Evolutionary conservation across 23 tunicate species (phyloP), one percentile per base, ranked within the genome.

Genomic region (Pegea sp.): DNA sequence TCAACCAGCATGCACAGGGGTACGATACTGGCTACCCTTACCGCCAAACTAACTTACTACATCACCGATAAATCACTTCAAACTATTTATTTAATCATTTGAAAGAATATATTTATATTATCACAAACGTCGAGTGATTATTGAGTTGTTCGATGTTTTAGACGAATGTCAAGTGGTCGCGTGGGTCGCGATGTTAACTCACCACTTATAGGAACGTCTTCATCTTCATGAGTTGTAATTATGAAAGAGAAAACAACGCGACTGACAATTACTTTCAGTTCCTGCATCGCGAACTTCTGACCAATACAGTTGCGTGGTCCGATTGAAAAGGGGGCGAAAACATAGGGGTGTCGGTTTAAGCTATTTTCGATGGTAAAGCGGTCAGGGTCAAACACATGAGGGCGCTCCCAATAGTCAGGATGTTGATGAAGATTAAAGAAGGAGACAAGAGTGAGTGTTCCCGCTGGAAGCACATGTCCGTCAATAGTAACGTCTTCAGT

Each of bases 251-350:
- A 52, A 1, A 87, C 48, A 28, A 76, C 27, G 25, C 62, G 57
- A 0, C 78, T 38, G 11, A 87, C 29, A 25, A 87, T 64, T 21
- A 87, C 76, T 52, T 87, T 87, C 24, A 69, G 88, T 44, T 78
- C 76, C 74, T 75, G 53, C 52, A 69, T 21, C 22, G 96, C 96
- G 60, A 87, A 87, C 44, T 70, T 51, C 51, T 87, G 96, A 26
- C 96, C 96, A 52, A 87, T 87, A 61, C 96, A 87, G 57, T 87
- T 87, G 54, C 96, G 49, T 28, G 96, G 96, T 2, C 96, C 96
- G 32, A 88, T 88, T 13, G 81, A 70, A 58, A 87, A 87, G 21
- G 96, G 88, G 29, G 76, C 64, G 69, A 64, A 70, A n/a, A 88
- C 76, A 54, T 46, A 87, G 1, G 96, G 78, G 65, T 87, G 77